Evolutionary conservation across 2,888 invertebrate genomes (phyloP).

Genomic region (Horisme vitalbata): DNA sequence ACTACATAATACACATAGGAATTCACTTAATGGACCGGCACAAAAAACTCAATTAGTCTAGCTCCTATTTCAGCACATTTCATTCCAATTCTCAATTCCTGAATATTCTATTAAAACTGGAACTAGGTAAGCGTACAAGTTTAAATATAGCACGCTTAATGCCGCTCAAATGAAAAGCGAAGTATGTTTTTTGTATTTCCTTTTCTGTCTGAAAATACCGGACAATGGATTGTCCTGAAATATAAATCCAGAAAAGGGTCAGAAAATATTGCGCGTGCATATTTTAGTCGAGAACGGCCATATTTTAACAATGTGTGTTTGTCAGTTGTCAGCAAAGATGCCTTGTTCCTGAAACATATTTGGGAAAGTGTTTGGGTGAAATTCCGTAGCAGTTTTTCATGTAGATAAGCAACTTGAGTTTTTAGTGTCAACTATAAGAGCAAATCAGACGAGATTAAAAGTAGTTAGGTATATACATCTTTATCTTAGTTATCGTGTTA

Average conservation of each 20-base stretch:
- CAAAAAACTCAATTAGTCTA: no score
- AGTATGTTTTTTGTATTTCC: constrained; percentile 12
- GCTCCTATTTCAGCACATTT: no score
- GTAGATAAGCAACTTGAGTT: no score
- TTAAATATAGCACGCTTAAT: not conserved
- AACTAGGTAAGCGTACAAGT: not conserved
- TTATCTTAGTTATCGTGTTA: no score
- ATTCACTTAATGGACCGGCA: no score
- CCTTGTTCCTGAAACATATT: not conserved
- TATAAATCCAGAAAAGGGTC: constrained; percentile 11
- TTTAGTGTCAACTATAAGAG: no score
- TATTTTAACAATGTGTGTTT: constrained; percentile 12
- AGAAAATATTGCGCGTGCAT: constrained; percentile 14
- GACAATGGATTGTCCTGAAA: constrained; percentile 18
- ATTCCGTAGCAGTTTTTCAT: no score
- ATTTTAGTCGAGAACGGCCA: constrained; percentile 13
- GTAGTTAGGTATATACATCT: no score
- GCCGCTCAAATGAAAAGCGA: not conserved
- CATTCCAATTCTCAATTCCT: no score
- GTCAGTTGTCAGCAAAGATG: not conserved
- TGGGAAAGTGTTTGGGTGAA: no score
- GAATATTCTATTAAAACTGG: not conserved
- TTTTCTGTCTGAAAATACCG: constrained; percentile 17
- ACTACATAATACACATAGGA: no score
- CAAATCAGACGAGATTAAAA: no score